Conservation (phyloP, 1,140 invertebrate species). For the Cylas formicarius region DNA sequence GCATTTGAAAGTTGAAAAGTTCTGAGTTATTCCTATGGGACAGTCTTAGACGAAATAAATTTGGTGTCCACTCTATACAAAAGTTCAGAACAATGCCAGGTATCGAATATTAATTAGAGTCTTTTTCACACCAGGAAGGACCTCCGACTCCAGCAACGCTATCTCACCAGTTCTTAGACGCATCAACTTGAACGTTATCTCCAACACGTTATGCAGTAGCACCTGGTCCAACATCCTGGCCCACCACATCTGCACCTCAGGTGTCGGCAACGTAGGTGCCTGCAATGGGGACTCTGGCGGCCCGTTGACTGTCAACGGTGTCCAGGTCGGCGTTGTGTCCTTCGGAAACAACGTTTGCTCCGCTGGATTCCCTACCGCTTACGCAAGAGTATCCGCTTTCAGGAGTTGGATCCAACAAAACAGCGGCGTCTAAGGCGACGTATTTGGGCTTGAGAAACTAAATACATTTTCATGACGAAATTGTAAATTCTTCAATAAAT, state of each 20-base stretch:
- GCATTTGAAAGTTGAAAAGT: too few relatives aligned
- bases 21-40: too few relatives aligned
- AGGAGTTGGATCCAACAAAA: constrained; percentile 15
- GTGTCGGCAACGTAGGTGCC: constrained; percentile 9
- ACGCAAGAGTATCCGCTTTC: constrained; percentile 23
- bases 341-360: constrained; percentile 13
- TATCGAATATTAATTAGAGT: constrained; percentile 5
- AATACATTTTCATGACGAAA: too few relatives aligned
- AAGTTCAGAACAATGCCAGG: not conserved
- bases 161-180: constrained; percentile 7
- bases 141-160: constrained; percentile 11
- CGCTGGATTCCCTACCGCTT: constrained; percentile 12
- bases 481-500: too few relatives aligned
- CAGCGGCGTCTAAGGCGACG: constrained; percentile 1
- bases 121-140: constrained; percentile 7
- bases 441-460: too few relatives aligned
- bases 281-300: constrained; percentile 26
- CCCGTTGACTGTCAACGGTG: constrained; percentile 12
- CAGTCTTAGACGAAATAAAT: too few relatives aligned
- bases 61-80: too few relatives aligned
- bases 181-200: constrained; percentile 9
- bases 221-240: constrained; percentile 8
- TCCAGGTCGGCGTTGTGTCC: constrained; percentile 22
- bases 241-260: constrained; percentile 19
- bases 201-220: constrained; percentile 8